Percentiles rank a stretch among this genome's conserved stretches.
phyloP scores from a whole-genome alignment of 2,888 invertebrate species.

The Arrhopalites spinosus region DNA sequence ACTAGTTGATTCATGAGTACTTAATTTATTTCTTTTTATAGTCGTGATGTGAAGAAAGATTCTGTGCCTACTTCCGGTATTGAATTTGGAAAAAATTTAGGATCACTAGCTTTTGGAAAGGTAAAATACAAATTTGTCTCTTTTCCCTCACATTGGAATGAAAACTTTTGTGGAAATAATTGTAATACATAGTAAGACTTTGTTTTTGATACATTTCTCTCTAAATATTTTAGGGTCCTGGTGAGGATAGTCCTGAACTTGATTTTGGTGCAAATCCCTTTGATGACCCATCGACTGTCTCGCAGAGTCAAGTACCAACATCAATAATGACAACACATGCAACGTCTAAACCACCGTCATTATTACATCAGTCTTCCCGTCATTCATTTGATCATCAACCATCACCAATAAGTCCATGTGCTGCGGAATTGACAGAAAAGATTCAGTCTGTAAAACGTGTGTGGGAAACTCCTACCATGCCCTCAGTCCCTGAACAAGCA shows the following conservation, averaged over 20 bases:
- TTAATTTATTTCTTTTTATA: no score
- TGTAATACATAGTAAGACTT: background rate
- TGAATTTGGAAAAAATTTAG: slow-evolving; percentile 46
- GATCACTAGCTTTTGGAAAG: slow-evolving; percentile 43
- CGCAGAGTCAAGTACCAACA: slow-evolving; percentile 16
- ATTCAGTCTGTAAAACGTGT: slow-evolving; percentile 51
- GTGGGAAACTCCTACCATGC: slow-evolving; percentile 53
- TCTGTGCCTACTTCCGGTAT: slow-evolving; percentile 33
- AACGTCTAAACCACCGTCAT: slow-evolving; percentile 22
- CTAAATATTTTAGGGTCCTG: slow-evolving; percentile 12
- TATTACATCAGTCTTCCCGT: slow-evolving; percentile 23
- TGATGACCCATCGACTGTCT: slow-evolving; percentile 23
- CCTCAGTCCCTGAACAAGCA: slow-evolving; percentile 49
- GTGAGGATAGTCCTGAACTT: slow-evolving; percentile 36
- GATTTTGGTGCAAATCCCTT: slow-evolving; percentile 42
- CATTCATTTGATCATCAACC: slow-evolving; percentile 49
- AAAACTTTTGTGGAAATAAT: background rate
- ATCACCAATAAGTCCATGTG: slow-evolving; percentile 53
- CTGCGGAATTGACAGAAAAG: slow-evolving; percentile 52
- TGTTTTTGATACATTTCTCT: background rate
- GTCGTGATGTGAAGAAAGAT: slow-evolving; percentile 43
- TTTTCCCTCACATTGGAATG: background rate
- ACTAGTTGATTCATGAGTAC: no score
- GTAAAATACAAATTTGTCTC: slow-evolving; percentile 17
- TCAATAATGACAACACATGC: slow-evolving; percentile 32